These are phyloP conservation scores for Amphipoea oculea DNA, from an alignment of 2,888 invertebrate species.

Conservation along the genomic window DNA sequence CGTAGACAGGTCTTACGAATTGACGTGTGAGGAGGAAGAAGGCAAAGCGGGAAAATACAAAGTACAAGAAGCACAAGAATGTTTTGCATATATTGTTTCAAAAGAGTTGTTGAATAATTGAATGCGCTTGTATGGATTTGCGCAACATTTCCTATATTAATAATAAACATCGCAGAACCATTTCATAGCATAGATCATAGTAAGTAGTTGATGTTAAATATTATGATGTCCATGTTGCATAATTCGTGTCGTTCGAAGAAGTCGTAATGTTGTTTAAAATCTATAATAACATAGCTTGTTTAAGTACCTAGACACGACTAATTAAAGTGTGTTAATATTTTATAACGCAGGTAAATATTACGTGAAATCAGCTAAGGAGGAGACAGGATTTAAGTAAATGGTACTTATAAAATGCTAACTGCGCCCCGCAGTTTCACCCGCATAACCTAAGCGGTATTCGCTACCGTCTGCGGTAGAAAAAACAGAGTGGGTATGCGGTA, in stretches of 20 bases:
- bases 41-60: constrained; percentile 28
- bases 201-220: neutral
- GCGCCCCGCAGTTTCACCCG: no score
- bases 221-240: constrained; percentile 22
- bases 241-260: constrained; percentile 9
- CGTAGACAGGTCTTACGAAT: constrained; percentile 21
- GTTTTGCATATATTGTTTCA: constrained; percentile 37
- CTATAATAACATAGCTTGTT: neutral
- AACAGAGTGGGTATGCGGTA: no score
- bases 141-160: constrained; percentile 22
- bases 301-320: no score
- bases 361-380: neutral
- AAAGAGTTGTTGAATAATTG: constrained; percentile 24
- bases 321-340: neutral
- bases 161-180: neutral
- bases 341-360: neutral
- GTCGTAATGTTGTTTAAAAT: neutral
- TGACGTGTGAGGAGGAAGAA: constrained; percentile 18
- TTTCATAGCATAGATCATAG: neutral
- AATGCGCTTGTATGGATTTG: constrained; percentile 3
- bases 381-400: neutral
- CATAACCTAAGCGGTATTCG: no score
- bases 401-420: neutral
- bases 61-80: neutral
- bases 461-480: no score